These are phyloP conservation scores for Beris morrisii DNA, from an alignment of 2,888 invertebrate species.

Conservation along the genomic window DNA sequence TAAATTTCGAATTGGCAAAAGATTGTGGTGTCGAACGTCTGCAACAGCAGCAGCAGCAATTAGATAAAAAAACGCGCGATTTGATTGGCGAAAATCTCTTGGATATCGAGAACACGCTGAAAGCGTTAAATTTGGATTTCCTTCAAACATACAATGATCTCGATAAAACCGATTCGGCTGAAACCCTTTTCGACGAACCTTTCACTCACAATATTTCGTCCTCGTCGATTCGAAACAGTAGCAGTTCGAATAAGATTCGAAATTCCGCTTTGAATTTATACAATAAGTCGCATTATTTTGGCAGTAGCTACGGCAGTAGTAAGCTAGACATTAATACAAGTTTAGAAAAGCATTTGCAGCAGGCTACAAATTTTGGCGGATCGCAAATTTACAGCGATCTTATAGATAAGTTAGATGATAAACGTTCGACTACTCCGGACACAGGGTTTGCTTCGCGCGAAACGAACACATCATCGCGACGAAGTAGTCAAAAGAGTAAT, in stretches of 20 bases:
- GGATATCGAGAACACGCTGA: conserved; percentile 56
- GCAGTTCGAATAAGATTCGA: conserved; percentile 41
- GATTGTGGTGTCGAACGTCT: neutral
- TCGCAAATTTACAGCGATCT: conserved; percentile 41
- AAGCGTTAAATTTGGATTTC: conserved; percentile 56
- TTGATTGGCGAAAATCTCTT: conserved; percentile 54
- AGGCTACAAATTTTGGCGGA: conserved; percentile 44
- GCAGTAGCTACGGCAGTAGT: conserved; percentile 45
- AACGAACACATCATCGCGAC: conserved; percentile 54
- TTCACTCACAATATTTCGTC: conserved; percentile 46
- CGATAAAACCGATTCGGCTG: conserved; percentile 57
- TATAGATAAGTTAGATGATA: conserved; percentile 51
- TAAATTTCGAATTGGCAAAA: conserved; percentile 47
- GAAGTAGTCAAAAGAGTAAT: conserved; percentile 56
- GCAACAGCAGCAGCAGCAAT: conserved; percentile 37
- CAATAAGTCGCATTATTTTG: conserved; percentile 8
- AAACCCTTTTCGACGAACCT: conserved; percentile 49
- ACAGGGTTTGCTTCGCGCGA: conserved; percentile 56
- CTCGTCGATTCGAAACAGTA: conserved; percentile 51
- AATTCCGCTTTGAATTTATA: conserved; percentile 28
- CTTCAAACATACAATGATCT: conserved; percentile 56
- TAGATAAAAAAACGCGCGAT: conserved; percentile 46
- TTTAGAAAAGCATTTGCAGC: conserved; percentile 53
- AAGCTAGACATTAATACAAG: conserved; percentile 50
- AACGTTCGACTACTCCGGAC: conserved; percentile 55